These are phyloP conservation scores for Magallana gigas DNA, from an alignment of 1,140 invertebrate species.

Conservation along the genomic window DNA sequence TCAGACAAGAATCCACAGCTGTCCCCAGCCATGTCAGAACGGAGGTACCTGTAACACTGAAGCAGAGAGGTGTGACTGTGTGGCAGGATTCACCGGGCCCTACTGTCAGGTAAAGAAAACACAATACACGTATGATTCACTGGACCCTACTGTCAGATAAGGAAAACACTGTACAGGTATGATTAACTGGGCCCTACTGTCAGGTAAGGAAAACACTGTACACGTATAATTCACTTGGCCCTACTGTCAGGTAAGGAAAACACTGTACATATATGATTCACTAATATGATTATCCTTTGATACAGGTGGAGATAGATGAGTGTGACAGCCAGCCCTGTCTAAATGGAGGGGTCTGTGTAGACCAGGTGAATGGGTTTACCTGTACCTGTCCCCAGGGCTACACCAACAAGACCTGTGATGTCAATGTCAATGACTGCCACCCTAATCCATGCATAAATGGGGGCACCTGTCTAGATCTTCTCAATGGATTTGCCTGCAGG, in stretches of 20 bases:
- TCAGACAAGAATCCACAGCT: slow-evolving; percentile 93
- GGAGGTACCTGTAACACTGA: slow-evolving; percentile 58
- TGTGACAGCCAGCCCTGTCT: slow-evolving; percentile 90
- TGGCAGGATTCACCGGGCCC: slow-evolving; percentile 72
- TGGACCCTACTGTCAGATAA: slow-evolving; percentile 82
- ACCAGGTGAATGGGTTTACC: slow-evolving; percentile 40
- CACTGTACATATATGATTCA: too few species aligned
- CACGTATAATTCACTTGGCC: too few species aligned
- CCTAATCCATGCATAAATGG: slow-evolving; percentile 64
- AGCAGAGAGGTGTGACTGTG: slow-evolving; percentile 63
- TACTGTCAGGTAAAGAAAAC: slow-evolving; percentile 81
- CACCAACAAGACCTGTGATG: slow-evolving; percentile 83
- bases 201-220: neutral
- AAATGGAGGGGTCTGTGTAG: slow-evolving; percentile 82
- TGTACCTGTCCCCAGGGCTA: slow-evolving; percentile 46
- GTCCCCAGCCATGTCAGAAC: slow-evolving; percentile 81
- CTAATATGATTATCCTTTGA: neutral
- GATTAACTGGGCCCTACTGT: neutral
- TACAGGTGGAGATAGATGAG: slow-evolving; percentile 86
- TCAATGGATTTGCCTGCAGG: slow-evolving; percentile 81
- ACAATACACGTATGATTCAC: too few species aligned
- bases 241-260: neutral
- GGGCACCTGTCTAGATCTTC: slow-evolving; percentile 57
- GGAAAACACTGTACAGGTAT: too few species aligned
- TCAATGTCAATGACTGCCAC: slow-evolving; percentile 80